Base-by-base conservation (phyloP, 64 coral and sea anemone genomes). In the Montipora efflorescens region DNA sequence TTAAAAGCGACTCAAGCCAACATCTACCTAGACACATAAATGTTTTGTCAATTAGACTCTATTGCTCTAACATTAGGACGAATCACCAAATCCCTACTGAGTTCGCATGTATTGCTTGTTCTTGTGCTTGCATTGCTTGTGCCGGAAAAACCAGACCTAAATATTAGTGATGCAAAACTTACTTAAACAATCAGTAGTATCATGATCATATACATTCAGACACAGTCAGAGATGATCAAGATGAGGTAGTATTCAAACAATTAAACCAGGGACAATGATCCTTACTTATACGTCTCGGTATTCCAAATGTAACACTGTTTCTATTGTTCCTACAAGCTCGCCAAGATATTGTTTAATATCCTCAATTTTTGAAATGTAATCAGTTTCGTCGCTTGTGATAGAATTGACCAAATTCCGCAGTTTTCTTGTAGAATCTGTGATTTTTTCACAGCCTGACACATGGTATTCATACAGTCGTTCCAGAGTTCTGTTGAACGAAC, bases 281-380 rank as follows among this genome's bases (percentile, higher is more conserved):
- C 6, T 62, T 4, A 64, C 11, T 23, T 86, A 86, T 71, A 72
- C 18, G 47, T 93, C 81, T 36, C 58, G 84, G 49, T 89, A 98
- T 59, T 94, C 95, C 20, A 99, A 75, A 67, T 93, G 74, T 74
- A 99, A 58, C 36, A 99, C 79, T n/a, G 95, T 96, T 18, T 91
- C 88, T 13, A 94, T 57, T 12, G 94, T 79, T 0, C 98, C 98
- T 18, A 85, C 84, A 16, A 99, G 52, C 59, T 96, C 95, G 48
- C 98, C 98, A 3, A 99, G 48, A 48, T 81, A 88, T 61, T 99
- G 95, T 10, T 92, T 90, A 18, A 96, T 92, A 11, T 99, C 98
- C 18, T 99, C 98, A 0, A 96, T 57, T 75, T 81, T 94, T 12
- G 95, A 77, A 5, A 99, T 94, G 51, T 99, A 99, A 49, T 92